A percentile compares a stretch with the other conserved stretches of the same genome.
Evolutionary conservation across 1,140 invertebrate genomes (phyloP).

Genomic region (Aethina tumida): DNA sequence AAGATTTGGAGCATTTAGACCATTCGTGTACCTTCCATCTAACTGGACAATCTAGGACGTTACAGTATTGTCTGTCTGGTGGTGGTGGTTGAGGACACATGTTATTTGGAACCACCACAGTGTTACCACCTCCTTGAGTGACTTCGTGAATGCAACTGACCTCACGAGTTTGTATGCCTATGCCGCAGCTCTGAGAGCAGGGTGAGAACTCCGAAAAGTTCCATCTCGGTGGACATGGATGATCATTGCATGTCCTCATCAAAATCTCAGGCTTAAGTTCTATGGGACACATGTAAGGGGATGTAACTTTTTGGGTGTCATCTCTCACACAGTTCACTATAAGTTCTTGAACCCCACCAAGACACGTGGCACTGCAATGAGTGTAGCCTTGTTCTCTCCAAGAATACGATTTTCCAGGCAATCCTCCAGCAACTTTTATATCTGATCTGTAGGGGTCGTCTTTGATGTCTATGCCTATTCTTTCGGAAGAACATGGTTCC

Average conservation of each 20-base stretch:
- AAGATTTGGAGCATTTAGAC: constrained; percentile 84
- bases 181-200: constrained; percentile 85
- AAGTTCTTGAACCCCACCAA: constrained; percentile 85
- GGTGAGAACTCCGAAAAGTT: constrained; percentile 73
- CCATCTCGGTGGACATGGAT: constrained; percentile 85
- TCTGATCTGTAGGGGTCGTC: constrained; percentile 33
- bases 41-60: constrained; percentile 81
- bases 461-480: constrained; percentile 29
- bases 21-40: constrained; percentile 75
- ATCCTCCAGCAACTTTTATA: constrained; percentile 41
- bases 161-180: constrained; percentile 79
- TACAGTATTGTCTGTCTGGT: constrained; percentile 79
- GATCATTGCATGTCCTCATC: constrained; percentile 87
- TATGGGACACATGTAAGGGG: constrained; percentile 71
- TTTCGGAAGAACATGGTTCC: constrained; percentile 51
- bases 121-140: constrained; percentile 72
- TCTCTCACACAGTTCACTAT: constrained; percentile 84
- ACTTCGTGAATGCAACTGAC: constrained; percentile 91
- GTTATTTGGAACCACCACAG: constrained; percentile 76
- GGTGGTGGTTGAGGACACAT: constrained; percentile 84
- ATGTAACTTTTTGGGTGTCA: constrained; percentile 72
- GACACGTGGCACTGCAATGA: constrained; percentile 86
- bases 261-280: constrained; percentile 78
- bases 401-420: constrained; percentile 61
- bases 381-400: constrained; percentile 80